Evolutionary conservation across 2,113 vertebrate species (phyloP).

Genomic region (Trematomus loennbergii): DNA sequence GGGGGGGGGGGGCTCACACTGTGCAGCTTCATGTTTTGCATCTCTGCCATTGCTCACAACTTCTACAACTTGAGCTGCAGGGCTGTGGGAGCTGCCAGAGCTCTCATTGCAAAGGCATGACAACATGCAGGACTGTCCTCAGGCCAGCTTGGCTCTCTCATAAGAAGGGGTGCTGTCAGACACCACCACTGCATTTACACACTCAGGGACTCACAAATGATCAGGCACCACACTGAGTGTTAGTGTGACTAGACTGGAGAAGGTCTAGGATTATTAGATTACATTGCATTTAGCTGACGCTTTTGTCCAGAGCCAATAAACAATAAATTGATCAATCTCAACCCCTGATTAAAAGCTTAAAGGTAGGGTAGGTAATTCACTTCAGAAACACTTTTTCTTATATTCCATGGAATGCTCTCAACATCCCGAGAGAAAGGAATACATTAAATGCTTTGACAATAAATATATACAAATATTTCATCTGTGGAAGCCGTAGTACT

Average conservation of each 20-base stretch:
- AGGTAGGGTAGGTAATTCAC: no score
- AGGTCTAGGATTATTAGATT: not conserved
- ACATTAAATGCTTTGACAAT: no score
- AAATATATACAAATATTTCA: no score
- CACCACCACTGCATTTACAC: constrained; percentile 42
- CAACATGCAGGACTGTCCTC: constrained; percentile 60
- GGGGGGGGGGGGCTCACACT: constrained; percentile 40
- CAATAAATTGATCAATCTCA: not conserved
- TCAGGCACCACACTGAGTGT: no score
- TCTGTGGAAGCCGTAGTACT: no score
- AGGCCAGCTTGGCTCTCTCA: constrained; percentile 46
- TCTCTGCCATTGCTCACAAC: constrained; percentile 59
- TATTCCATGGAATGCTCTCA: no score
- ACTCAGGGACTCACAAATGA: constrained; percentile 15
- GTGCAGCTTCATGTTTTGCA: constrained; percentile 67
- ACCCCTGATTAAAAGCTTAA: not conserved
- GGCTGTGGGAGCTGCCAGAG: constrained; percentile 60
- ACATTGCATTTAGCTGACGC: no score
- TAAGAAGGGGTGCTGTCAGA: constrained; percentile 28
- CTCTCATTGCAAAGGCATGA: constrained; percentile 74
- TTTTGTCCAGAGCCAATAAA: no score
- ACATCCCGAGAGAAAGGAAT: no score
- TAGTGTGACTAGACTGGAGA: not conserved
- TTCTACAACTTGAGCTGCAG: constrained; percentile 41
- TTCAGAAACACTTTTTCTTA: no score